Evolutionary conservation across 1,140 invertebrate genomes (phyloP).

Genomic region (Polypedilum pembai): DNA sequence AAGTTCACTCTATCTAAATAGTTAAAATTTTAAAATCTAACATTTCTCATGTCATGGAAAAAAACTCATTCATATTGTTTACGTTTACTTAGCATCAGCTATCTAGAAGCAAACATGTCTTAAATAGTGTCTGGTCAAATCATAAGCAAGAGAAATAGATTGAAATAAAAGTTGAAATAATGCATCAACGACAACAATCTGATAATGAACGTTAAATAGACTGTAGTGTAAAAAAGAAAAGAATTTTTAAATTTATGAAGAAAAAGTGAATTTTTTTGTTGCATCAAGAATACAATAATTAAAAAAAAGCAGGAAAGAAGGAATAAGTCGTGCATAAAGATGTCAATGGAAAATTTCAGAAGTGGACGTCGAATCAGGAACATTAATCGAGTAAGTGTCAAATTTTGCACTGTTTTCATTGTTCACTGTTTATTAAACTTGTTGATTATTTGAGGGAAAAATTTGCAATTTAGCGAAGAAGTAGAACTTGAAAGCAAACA

Average conservation of each 20-base stretch:
- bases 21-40: not conserved
- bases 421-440: too few species aligned
- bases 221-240: not conserved
- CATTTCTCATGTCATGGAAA: too few species aligned
- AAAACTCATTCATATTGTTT: too few species aligned
- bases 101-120: slow-evolving; percentile 12
- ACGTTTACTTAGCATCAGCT: not conserved
- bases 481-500: too few species aligned
- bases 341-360: slow-evolving; percentile 24
- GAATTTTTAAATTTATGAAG: too few species aligned
- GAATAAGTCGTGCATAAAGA: slow-evolving; percentile 1
- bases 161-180: not conserved
- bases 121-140: not conserved
- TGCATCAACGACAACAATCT: not conserved
- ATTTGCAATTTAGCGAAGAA: too few species aligned
- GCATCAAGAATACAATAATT: not conserved
- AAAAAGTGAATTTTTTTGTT: too few species aligned
- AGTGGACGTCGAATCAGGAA: slow-evolving; percentile 5
- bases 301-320: not conserved
- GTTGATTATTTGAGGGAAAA: too few species aligned
- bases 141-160: not conserved
- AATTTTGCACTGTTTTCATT: not conserved
- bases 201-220: not conserved
- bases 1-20: not conserved
- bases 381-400: slow-evolving; percentile 10